Base-by-base conservation (phyloP, 35 echinoderm and acorn worm genomes). In the Heliocidaris erythrogramma region DNA sequence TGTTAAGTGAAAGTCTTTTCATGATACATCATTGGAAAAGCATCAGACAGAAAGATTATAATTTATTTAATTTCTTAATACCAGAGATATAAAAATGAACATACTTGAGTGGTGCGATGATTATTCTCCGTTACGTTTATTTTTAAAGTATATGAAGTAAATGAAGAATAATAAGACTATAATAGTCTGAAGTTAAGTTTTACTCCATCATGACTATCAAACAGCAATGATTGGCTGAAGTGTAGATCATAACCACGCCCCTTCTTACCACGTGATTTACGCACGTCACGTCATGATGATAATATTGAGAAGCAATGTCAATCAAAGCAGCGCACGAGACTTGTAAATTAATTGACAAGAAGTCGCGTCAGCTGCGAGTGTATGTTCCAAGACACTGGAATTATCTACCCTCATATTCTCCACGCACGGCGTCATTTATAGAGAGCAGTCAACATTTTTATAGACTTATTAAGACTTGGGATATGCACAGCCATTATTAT, bases 301-400 rank as follows among this genome's bases (percentile, higher is more conserved):
- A n/a, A n/a, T 42, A 8, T 48, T 7, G 16, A 32, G 88, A 13
- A 56, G 90, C 49, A 18, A 12, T 27, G n/a, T 48, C 90, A 30
- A 92, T 48, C 47, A 49, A 53, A 92, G 35, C 90, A 21, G 16
- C 49, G n/a, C 13, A 92, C 21, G 86, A 30, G 27, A 49, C 49
- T 92, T 13, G 49, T 53, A 92, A 42, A 92, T 92, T 92, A 48
- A 92, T 92, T 92, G 49, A 17, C 49, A 13, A 48, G 48, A 92
- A 92, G 90, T 92, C 49, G 48, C 90, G 90, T 92, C 90, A 53
- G 90, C 48, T 92, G 90, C 49, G 29, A 24, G 49, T 88, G 31
- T 27, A 9, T 69, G 24, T 5, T 5, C 13, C 60, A 18, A 65
- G 13, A 65, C 60, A 16, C 13, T 1, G 5, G 14, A 14, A 17